These are phyloP conservation scores for Cyprinodon brontotheroides DNA, from an alignment of 2,113 vertebrate species.

Conservation along the genomic window DNA sequence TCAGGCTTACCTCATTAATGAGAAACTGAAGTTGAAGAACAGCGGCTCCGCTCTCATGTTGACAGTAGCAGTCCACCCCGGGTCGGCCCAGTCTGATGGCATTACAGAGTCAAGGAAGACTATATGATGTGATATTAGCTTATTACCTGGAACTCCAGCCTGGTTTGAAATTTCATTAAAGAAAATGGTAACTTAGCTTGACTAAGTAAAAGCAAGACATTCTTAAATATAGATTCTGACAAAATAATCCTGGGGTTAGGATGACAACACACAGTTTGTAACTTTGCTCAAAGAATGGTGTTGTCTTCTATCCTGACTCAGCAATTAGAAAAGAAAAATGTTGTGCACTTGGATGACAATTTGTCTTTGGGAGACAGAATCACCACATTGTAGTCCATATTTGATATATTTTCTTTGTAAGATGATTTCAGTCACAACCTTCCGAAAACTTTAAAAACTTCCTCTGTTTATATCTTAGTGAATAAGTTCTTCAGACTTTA, in stretches of 20 bases:
- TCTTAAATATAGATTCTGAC: neutral
- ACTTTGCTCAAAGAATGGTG: neutral
- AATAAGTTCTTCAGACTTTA: neutral
- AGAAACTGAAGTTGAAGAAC: slow-evolving; percentile 97
- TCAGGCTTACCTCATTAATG: slow-evolving; percentile 93
- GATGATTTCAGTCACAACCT: neutral
- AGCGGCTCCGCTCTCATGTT: slow-evolving; percentile 94
- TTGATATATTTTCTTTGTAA: neutral
- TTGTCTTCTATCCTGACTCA: neutral
- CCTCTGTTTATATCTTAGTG: neutral
- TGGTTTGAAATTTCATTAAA: neutral
- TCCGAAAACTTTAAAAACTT: neutral
- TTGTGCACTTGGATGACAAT: neutral
- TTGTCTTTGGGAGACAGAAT: neutral
- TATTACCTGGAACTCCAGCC: neutral
- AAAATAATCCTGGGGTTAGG: neutral
- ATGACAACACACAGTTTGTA: neutral
- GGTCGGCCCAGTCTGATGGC: slow-evolving; percentile 93
- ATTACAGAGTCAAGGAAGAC: slow-evolving; percentile 86
- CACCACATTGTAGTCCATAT: neutral
- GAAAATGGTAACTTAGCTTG: neutral
- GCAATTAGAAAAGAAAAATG: too few species aligned
- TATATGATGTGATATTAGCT: slow-evolving; percentile 1
- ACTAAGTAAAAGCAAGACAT: neutral
- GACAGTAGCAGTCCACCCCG: slow-evolving; percentile 95